These are phyloP conservation scores for Tenthredo distinguenda DNA, from an alignment of 2,888 invertebrate species.

Conservation along the genomic window DNA sequence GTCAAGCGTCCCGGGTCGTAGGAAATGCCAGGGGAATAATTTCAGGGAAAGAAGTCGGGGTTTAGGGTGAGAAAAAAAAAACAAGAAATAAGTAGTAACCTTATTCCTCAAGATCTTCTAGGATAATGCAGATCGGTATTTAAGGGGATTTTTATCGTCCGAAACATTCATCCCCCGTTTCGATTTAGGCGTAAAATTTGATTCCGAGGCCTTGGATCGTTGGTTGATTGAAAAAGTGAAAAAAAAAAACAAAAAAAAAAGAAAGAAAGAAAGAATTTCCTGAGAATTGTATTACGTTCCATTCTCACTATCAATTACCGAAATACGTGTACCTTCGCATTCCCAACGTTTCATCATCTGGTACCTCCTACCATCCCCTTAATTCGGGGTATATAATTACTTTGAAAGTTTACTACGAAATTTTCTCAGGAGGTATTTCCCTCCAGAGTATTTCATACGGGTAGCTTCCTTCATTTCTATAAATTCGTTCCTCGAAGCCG, in stretches of 20 bases:
- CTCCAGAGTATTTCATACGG: slow-evolving; percentile 34
- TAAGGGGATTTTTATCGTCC: neutral
- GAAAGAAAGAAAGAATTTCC: neutral
- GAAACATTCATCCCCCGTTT: neutral
- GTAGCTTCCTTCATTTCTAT: slow-evolving; percentile 24
- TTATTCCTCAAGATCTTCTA: neutral
- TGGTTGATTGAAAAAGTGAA: neutral
- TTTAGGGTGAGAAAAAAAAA: neutral
- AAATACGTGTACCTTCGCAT: neutral
- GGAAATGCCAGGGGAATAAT: slow-evolving; percentile 2
- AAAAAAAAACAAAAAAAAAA: neutral
- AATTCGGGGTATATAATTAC: slow-evolving; percentile 35
- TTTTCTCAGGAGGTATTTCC: slow-evolving; percentile 24
- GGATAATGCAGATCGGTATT: neutral
- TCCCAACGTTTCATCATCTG: neutral
- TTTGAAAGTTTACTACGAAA: slow-evolving; percentile 38
- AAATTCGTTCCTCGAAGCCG: slow-evolving; percentile 25
- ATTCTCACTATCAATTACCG: neutral
- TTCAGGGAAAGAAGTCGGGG: neutral
- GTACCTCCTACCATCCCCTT: neutral
- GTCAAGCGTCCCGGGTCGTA: neutral
- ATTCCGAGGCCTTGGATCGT: no score
- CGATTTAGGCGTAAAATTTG: neutral
- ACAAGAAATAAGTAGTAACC: neutral
- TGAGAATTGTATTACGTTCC: neutral